Conservation (phyloP, 2,888 invertebrate species). For the Tipula vernalis region DNA sequence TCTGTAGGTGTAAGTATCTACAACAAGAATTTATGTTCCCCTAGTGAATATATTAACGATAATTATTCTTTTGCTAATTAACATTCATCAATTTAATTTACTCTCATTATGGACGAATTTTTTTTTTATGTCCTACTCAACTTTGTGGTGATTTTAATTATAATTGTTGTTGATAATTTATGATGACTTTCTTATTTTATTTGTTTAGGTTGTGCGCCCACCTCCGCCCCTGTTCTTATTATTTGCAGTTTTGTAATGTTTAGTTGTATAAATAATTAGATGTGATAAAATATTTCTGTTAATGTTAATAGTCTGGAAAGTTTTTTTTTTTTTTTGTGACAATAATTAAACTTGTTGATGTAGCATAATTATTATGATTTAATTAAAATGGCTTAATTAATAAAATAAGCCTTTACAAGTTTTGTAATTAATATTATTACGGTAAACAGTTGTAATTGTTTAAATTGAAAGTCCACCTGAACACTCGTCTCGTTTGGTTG, state of each 20-base stretch:
- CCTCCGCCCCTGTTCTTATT: neutral
- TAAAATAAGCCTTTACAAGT: neutral
- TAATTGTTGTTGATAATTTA: neutral
- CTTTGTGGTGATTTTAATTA: neutral
- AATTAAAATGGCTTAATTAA: neutral
- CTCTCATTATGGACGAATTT: neutral
- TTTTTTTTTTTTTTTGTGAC: neutral
- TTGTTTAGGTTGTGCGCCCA: neutral
- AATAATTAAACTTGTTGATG: neutral
- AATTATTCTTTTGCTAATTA: neutral
- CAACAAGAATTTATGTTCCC: neutral
- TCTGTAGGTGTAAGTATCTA: neutral
- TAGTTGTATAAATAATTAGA: neutral
- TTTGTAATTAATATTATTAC: too few relatives aligned
- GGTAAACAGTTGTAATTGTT: neutral
- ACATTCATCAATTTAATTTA: slow-evolving; percentile 4
- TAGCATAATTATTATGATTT: neutral
- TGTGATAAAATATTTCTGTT: neutral
- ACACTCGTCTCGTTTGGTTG: neutral
- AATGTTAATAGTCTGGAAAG: neutral
- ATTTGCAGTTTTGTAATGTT: neutral
- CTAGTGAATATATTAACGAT: neutral
- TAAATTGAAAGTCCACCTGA: neutral
- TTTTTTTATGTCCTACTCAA: neutral
- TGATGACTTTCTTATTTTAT: neutral